Conservation (phyloP, 1,140 invertebrate genomes). For the Druon quercuslanigerum region DNA sequence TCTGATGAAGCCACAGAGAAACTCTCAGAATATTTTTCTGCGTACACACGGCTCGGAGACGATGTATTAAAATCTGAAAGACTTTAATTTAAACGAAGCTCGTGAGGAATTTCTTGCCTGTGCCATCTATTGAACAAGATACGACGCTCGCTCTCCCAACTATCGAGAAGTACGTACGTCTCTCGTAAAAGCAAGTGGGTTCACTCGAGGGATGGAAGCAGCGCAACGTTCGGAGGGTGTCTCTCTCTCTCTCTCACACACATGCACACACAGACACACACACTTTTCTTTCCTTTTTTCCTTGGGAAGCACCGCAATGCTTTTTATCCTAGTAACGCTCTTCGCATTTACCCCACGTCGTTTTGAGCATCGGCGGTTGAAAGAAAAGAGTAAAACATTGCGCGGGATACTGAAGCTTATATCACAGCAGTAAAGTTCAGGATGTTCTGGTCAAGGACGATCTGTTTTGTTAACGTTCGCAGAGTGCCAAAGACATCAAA, state of each 20-base stretch:
- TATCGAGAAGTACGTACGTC: constrained; percentile 59
- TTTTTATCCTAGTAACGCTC: constrained; percentile 51
- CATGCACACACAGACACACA: too few species aligned
- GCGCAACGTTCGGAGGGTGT: constrained; percentile 44
- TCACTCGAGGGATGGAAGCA: constrained; percentile 49
- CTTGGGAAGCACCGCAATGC: constrained; percentile 32
- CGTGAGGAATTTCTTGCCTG: constrained; percentile 49
- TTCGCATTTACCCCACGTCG: constrained; percentile 43
- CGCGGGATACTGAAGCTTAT: constrained; percentile 28
- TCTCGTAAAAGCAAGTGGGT: constrained; percentile 63
- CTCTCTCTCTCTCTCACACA: constrained; percentile 32
- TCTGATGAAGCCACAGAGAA: neutral
- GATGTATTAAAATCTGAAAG: constrained; percentile 25
- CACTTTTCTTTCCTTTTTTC: constrained; percentile 15
- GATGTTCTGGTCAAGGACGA: constrained; percentile 53
- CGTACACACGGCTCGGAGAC: neutral
- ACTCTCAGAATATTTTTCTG: neutral
- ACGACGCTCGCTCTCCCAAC: constrained; percentile 53
- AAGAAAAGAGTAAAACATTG: constrained; percentile 44
- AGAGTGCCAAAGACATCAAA: constrained; percentile 31
- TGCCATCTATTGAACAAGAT: constrained; percentile 49
- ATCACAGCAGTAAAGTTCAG: constrained; percentile 44
- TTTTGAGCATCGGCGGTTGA: constrained; percentile 39
- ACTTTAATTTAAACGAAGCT: constrained; percentile 46
- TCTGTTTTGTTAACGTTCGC: constrained; percentile 33